Evolutionary conservation across 2,113 vertebrate genomes (phyloP).

Genomic region (Tragelaphus scriptus): DNA sequence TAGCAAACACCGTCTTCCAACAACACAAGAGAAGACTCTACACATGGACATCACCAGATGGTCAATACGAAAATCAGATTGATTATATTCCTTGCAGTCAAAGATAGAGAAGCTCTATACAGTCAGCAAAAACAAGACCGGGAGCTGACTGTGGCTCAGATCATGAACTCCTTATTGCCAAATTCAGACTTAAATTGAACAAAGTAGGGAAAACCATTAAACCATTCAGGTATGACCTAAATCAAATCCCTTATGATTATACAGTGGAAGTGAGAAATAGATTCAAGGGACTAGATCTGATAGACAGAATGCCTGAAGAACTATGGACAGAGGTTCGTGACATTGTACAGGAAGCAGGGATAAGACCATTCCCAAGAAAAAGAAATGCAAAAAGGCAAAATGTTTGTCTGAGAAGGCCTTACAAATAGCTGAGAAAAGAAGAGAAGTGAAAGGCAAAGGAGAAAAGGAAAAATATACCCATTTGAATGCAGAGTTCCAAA

Average conservation of each 20-base stretch:
- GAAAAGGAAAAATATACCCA: neutral
- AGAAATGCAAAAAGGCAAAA: neutral
- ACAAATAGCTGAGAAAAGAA: neutral
- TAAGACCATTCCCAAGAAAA: neutral
- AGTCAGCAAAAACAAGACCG: neutral
- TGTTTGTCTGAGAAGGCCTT: neutral
- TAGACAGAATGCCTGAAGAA: neutral
- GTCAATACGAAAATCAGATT: neutral
- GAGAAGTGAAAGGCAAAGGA: neutral
- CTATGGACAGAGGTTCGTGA: neutral
- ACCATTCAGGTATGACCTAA: neutral
- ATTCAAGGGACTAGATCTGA: neutral
- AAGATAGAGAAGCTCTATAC: neutral
- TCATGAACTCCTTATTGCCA: neutral
- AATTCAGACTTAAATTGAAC: neutral
- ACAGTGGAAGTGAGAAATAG: neutral
- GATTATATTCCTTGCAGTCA: neutral
- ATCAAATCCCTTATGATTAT: neutral
- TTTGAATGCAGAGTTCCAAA: neutral
- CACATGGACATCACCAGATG: neutral
- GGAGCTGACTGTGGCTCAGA: neutral
- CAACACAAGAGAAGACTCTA: neutral
- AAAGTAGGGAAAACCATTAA: neutral
- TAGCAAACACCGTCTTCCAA: neutral
- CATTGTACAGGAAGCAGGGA: neutral